Evolutionary conservation across 92 coral and sea anemone genomes (phyloP).

Genomic region (Pocillopora meandrina): DNA sequence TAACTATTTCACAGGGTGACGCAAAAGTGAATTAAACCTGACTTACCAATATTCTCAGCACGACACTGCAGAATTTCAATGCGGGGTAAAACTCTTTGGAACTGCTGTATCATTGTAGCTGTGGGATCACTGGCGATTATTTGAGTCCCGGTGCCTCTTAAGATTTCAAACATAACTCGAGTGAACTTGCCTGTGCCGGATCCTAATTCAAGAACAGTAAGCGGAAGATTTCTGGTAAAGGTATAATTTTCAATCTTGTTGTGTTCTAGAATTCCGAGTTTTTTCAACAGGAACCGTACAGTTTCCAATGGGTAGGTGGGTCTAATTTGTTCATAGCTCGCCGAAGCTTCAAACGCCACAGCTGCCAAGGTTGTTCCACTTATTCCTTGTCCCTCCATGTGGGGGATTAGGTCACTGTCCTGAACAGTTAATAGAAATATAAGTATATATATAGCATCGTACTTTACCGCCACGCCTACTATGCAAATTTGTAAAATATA

Average conservation of each 20-base stretch:
- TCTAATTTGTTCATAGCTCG: slow-evolving; percentile 64
- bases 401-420: no score
- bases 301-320: slow-evolving; percentile 55
- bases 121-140: slow-evolving; percentile 67
- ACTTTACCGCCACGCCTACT: no score
- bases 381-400: no score
- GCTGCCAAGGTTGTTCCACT: slow-evolving; percentile 21
- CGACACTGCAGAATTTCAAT: slow-evolving; percentile 55
- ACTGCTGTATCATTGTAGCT: slow-evolving; percentile 56
- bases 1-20: no score
- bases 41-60: slow-evolving; percentile 69
- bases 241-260: background rate
- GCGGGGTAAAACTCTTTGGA: slow-evolving; percentile 28
- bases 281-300: slow-evolving; percentile 54
- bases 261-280: slow-evolving; percentile 54
- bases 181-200: slow-evolving; percentile 83
- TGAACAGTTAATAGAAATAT: no score
- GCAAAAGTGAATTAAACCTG: background rate
- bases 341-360: slow-evolving; percentile 59
- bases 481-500: no score
- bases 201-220: slow-evolving; percentile 69
- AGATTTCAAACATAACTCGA: slow-evolving; percentile 61
- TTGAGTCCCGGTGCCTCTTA: slow-evolving; percentile 39
- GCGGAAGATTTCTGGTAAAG: background rate
- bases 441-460: no score